Percentiles rank a stretch among this genome's conserved stretches.
Evolutionary conservation across 2,888 invertebrate species (phyloP).

Genomic region (Drosophila nr. medialis): DNA sequence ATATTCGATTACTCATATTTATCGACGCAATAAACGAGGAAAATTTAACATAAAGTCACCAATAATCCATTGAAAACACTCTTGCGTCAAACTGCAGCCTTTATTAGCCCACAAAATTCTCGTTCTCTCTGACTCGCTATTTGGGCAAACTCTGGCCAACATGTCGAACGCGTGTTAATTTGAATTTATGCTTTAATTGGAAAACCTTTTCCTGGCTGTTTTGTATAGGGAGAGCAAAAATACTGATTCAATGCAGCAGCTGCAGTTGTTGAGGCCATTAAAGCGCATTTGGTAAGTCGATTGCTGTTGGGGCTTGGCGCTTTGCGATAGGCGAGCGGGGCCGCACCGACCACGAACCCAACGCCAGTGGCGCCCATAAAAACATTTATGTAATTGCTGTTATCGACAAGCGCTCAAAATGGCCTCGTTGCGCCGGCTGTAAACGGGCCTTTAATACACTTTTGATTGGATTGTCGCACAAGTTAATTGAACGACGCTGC

Average conservation of each 20-base stretch:
- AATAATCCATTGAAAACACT: slow-evolving; percentile 20
- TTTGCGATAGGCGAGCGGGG: slow-evolving; percentile 43
- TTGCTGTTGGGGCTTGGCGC: slow-evolving; percentile 42
- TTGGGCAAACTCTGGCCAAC: slow-evolving; percentile 14
- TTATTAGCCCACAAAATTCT: slow-evolving; percentile 1
- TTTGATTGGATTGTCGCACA: slow-evolving; percentile 81
- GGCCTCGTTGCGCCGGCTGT: slow-evolving; percentile 57
- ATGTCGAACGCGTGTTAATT: slow-evolving; percentile 63
- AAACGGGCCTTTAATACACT: slow-evolving; percentile 76
- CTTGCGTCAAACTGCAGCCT: neutral
- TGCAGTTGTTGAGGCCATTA: slow-evolving; percentile 50
- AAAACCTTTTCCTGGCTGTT: slow-evolving; percentile 28
- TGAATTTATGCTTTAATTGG: slow-evolving; percentile 75
- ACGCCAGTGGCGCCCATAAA: slow-evolving; percentile 53
- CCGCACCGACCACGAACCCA: slow-evolving; percentile 20
- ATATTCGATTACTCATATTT: slow-evolving; percentile 26
- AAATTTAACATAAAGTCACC: neutral
- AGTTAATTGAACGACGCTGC: slow-evolving; percentile 74
- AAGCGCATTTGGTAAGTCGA: slow-evolving; percentile 64
- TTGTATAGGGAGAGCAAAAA: slow-evolving; percentile 9
- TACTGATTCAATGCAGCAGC: slow-evolving; percentile 39
- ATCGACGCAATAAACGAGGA: slow-evolving; percentile 2
- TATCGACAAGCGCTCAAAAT: slow-evolving; percentile 76
- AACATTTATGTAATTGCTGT: slow-evolving; percentile 80
- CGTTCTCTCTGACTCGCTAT: neutral